These are phyloP conservation scores for Alauda arvensis DNA, from an alignment of 2,797 vertebrate species.

Conservation along the genomic window DNA sequence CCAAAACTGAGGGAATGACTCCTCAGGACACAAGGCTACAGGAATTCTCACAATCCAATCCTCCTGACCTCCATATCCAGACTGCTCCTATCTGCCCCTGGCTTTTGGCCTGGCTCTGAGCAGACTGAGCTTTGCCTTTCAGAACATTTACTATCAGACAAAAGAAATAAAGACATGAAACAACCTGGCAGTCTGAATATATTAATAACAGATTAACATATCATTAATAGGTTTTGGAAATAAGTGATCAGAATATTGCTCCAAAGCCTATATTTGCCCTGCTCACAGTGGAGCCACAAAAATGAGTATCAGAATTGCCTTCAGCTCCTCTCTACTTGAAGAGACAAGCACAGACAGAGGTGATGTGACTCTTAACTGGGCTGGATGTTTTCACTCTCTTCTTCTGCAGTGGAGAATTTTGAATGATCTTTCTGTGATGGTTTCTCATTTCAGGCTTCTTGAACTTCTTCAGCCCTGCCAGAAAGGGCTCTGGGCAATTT, in stretches of 20 bases:
- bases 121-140: neutral
- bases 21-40: neutral
- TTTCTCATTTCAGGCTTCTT: neutral
- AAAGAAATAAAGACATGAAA: neutral
- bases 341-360: neutral
- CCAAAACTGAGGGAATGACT: neutral
- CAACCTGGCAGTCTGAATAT: neutral
- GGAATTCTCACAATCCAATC: neutral
- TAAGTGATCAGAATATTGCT: neutral
- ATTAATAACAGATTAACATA: neutral
- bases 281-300: neutral
- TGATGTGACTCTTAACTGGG: neutral
- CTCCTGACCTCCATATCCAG: neutral
- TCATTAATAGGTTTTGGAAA: constrained; percentile 6
- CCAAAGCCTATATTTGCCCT: neutral
- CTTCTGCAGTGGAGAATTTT: neutral
- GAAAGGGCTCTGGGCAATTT: neutral
- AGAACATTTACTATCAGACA: neutral
- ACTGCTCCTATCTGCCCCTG: neutral
- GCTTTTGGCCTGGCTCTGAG: neutral
- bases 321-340: neutral
- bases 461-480: neutral
- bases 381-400: neutral
- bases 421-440: neutral
- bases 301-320: constrained; percentile 11